phyloP scores from a whole-genome alignment of 2,113 vertebrate genomes.

The Megaptera novaeangliae region DNA sequence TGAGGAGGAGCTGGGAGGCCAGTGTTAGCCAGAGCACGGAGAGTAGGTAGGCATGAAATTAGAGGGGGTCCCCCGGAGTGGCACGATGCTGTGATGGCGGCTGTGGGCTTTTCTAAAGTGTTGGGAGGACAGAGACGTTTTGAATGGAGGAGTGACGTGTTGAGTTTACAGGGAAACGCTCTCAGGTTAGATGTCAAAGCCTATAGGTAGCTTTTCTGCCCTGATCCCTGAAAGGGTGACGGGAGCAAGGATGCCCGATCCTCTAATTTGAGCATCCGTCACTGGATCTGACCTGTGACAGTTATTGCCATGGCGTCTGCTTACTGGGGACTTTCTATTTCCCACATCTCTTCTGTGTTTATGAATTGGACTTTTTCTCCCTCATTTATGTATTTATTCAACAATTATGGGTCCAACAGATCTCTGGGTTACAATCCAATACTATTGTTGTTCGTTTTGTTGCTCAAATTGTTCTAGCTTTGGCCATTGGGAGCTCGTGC shows the following conservation, averaged over 20 bases:
- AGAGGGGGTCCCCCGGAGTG: background rate
- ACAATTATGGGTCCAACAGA: background rate
- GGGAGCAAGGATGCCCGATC: background rate
- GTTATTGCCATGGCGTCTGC: background rate
- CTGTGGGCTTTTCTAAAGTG: background rate
- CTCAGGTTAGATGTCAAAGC: background rate
- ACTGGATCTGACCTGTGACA: background rate
- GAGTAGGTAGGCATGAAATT: fast-evolving
- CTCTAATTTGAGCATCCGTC: background rate
- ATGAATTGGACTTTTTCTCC: background rate
- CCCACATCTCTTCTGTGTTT: background rate
- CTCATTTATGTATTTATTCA: background rate
- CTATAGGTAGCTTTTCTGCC: background rate
- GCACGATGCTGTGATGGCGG: background rate
- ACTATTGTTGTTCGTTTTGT: background rate
- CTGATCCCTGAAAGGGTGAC: background rate
- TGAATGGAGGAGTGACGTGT: background rate
- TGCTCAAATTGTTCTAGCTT: background rate
- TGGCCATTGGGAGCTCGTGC: background rate
- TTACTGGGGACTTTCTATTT: background rate
- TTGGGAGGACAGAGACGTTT: fast-evolving
- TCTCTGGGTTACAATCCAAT: background rate
- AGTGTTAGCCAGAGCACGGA: fast-evolving
- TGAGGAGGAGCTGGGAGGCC: background rate
- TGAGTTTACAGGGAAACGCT: background rate